These are phyloP conservation scores for Elachura formosa DNA, from an alignment of 2,113 vertebrate genomes.

Conservation along the genomic window DNA sequence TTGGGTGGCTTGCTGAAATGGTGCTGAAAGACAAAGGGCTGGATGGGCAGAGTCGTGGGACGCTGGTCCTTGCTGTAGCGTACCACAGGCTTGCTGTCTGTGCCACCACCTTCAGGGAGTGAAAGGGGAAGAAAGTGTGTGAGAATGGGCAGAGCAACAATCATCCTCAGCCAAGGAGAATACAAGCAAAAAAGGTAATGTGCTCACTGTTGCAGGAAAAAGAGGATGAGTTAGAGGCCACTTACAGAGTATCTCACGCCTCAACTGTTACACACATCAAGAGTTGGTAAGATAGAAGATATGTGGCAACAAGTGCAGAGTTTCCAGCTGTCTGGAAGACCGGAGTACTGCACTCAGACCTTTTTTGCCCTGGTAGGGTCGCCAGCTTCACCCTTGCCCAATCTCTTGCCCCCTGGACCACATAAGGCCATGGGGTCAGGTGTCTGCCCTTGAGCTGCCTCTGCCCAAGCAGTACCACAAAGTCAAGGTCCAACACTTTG, in stretches of 20 bases:
- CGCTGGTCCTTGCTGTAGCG: slow-evolving; percentile 96
- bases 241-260: background rate
- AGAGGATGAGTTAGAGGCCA: background rate
- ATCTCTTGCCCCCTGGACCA: background rate
- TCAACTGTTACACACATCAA: background rate
- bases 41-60: slow-evolving; percentile 93
- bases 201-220: background rate
- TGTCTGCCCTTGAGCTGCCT: background rate
- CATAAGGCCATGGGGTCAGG: background rate
- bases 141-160: background rate
- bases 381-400: background rate
- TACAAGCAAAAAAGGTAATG: background rate
- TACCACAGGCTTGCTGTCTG: slow-evolving; percentile 77
- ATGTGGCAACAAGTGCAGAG: background rate
- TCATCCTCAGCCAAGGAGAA: background rate
- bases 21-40: slow-evolving; percentile 97
- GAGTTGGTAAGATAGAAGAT: background rate
- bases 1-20: slow-evolving; percentile 85
- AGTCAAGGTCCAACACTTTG: background rate
- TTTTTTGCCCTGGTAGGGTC: background rate
- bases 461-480: background rate
- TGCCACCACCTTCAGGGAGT: slow-evolving; percentile 73
- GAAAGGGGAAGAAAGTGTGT: background rate
- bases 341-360: background rate
- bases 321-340: background rate